These are phyloP conservation scores for Saccopteryx bilineata DNA, from an alignment of 2,113 vertebrate species.

Conservation along the genomic window DNA sequence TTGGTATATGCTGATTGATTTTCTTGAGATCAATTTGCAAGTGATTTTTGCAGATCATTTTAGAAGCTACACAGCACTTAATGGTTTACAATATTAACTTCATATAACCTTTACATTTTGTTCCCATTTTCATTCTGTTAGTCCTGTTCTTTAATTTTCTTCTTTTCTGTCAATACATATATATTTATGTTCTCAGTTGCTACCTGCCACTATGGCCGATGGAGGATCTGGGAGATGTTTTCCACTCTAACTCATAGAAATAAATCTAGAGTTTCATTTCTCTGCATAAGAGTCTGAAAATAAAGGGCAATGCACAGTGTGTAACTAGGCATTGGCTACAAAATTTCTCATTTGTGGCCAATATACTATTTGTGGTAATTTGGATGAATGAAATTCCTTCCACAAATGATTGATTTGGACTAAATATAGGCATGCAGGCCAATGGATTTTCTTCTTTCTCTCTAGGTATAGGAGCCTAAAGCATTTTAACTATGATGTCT, in stretches of 20 bases:
- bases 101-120: not conserved
- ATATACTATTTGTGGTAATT: constrained; percentile 27
- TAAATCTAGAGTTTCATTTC: not conserved
- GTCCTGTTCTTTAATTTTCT: not conserved
- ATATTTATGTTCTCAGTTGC: not conserved
- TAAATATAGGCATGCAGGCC: not conserved
- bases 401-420: not conserved
- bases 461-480: constrained; percentile 97
- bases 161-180: not conserved
- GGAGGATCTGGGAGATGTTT: not conserved
- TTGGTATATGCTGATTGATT: not conserved
- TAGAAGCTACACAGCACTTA: constrained; percentile 21
- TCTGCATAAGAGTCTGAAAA: not conserved
- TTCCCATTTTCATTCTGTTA: not conserved
- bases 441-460: constrained; percentile 68
- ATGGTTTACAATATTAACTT: constrained; percentile 11
- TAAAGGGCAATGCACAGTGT: not conserved
- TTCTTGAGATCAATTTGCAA: not conserved
- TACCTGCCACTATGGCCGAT: not conserved
- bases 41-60: not conserved
- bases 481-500: constrained; percentile 99
- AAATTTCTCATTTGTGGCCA: not conserved
- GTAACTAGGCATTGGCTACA: not conserved
- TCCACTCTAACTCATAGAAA: not conserved
- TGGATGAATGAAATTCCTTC: constrained; percentile 1